These are phyloP conservation scores for Pangasianodon hypophthalmus DNA, from an alignment of 2,113 vertebrate genomes.

Conservation along the genomic window DNA sequence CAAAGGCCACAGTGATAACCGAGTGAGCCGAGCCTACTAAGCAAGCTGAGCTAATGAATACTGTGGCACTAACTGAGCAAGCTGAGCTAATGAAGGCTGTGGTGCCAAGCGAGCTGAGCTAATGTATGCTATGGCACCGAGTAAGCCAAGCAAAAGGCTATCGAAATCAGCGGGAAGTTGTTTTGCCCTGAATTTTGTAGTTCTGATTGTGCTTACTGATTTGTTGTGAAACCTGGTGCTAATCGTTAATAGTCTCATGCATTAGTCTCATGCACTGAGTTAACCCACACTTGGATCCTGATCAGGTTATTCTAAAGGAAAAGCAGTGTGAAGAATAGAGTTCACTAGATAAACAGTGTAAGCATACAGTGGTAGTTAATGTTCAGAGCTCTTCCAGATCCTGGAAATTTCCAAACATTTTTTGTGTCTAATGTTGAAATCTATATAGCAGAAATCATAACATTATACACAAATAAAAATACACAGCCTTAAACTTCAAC, in stretches of 20 bases:
- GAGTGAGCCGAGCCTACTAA: neutral
- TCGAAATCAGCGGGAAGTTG: neutral
- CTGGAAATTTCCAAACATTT: neutral
- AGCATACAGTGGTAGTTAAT: neutral
- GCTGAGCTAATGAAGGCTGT: neutral
- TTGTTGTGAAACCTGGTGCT: neutral
- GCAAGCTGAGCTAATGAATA: constrained; percentile 2
- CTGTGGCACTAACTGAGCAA: neutral
- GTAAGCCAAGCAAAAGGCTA: neutral
- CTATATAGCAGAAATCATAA: neutral
- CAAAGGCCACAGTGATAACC: neutral
- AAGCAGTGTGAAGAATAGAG: neutral
- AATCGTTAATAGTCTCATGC: neutral
- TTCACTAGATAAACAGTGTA: neutral
- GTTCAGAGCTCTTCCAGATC: neutral
- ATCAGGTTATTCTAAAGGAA: neutral
- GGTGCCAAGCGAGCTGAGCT: neutral
- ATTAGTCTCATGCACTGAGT: neutral
- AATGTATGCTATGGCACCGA: neutral
- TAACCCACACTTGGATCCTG: neutral
- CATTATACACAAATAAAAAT: neutral
- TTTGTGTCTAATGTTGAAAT: neutral
- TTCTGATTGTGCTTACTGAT: neutral
- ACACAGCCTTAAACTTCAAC: neutral
- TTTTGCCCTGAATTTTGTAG: neutral